Evolutionary conservation across 64 coral and sea anemone genomes (phyloP).

Genomic region (Hydrozoanthus tunicans): DNA sequence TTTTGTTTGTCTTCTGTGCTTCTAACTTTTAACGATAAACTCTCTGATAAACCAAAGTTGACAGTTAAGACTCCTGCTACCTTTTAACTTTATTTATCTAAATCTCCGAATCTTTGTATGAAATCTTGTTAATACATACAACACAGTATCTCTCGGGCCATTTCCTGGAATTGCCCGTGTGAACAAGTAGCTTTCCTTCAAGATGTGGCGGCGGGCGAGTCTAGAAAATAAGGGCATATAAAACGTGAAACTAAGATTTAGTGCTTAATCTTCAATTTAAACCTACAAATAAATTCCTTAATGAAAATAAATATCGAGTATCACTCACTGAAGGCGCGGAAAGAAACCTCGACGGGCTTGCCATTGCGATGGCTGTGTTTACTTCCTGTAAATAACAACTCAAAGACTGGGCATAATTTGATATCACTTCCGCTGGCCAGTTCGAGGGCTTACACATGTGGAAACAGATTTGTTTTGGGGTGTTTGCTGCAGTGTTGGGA

Average conservation of each 20-base stretch:
- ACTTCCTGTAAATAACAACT: not conserved
- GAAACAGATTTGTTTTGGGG: not conserved
- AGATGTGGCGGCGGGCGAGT: conserved; percentile 14
- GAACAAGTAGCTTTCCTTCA: conserved; percentile 33
- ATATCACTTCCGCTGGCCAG: not conserved
- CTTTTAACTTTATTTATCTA: not conserved
- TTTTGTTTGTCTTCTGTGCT: no score
- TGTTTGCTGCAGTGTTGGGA: conserved; percentile 8
- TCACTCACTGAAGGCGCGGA: not conserved
- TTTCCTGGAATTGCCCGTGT: conserved; percentile 8
- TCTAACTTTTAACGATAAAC: not conserved
- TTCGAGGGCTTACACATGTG: not conserved
- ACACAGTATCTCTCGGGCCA: conserved; percentile 33
- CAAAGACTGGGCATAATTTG: not conserved
- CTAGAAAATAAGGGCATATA: not conserved
- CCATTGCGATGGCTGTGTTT: not conserved
- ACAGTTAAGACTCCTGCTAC: not conserved
- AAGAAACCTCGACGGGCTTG: not conserved
- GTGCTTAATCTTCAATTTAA: no score
- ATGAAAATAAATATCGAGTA: not conserved
- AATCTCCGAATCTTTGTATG: not conserved
- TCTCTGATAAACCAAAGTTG: not conserved
- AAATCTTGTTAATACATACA: not conserved
- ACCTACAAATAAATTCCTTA: no score
- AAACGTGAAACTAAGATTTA: no score